Base-by-base conservation (phyloP, 2,113 vertebrate species). In the Nesospiza acunhae region DNA sequence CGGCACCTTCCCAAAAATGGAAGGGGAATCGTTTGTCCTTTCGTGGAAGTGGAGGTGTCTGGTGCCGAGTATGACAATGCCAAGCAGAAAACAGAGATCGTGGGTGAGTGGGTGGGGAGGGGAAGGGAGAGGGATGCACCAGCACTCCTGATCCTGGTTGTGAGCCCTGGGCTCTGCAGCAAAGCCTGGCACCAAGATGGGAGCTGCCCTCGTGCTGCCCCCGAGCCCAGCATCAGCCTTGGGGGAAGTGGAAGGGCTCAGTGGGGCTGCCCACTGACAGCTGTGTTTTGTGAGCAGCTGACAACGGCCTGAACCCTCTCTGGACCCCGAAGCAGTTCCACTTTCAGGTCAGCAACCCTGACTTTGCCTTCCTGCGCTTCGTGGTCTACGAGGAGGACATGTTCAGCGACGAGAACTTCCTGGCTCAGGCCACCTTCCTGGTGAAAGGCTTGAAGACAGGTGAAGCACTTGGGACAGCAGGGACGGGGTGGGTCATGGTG, bases 381-480 rank as follows among this genome's bases (percentile, higher is more conserved):
- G 99, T 99, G 94, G 99, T 99, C 15, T 99, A 99, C 8, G 99
- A 99, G 95, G 99, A 99, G 37, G 99, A 99, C 98, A 99, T 99
- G 99, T 99, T 99, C 98, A 99, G 98, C 1, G 99, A 99, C 11
- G 99, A 99, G 98, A 99, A 99, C 96, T 99, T 99, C 97, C 96
- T 99, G 95, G 99, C 99, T 67, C 99, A 99, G 96, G 99, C 99
- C 59, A 99, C 99, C 4, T 99, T 99, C 97, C 98, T 98, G 26
- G 98, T 99, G 79, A 99, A 98, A 93, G 98, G 99, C 93, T 98
- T 99, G 60, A 99, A 99, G 97, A 99, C 98, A 64, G 99, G 99
- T 99, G 97, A 63, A 47, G 63, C 0, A 0, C 46, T 26, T 0
- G 4, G 63, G 42, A 19, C 37, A 28, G 27, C 0, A 0, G 21